A percentile compares a stretch with the other conserved stretches of the same genome.
Conservation (phyloP, 2,113 vertebrate species). For the Climacteris rufus region DNA sequence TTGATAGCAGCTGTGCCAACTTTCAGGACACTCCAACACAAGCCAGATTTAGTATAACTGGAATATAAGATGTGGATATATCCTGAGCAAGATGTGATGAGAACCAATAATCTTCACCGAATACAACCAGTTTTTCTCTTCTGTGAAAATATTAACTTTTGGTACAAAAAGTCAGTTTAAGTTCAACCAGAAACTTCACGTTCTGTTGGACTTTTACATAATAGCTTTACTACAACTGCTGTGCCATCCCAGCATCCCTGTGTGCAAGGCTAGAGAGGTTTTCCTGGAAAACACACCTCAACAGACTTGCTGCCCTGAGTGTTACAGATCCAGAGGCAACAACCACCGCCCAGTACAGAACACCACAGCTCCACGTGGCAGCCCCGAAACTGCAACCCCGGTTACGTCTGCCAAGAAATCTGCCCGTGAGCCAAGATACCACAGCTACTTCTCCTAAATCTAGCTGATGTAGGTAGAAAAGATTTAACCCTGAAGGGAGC, state of each 20-base stretch:
- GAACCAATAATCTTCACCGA: background rate
- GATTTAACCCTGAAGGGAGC: background rate
- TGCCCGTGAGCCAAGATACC: background rate
- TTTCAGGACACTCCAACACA: background rate
- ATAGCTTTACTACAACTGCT: background rate
- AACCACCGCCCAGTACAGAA: background rate
- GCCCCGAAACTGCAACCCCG: background rate
- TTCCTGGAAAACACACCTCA: background rate
- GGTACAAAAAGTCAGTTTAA: background rate
- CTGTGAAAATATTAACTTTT: background rate
- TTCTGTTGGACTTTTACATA: background rate
- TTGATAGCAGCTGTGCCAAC: background rate
- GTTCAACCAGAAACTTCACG: background rate
- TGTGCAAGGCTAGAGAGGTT: background rate
- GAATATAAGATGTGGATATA: background rate
- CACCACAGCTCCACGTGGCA: background rate
- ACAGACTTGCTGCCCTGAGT: background rate
- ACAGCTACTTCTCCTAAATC: background rate
- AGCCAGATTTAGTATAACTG: background rate
- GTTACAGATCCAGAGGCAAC: background rate
- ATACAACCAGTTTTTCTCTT: background rate
- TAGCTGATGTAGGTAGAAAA: background rate
- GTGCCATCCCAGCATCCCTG: rapidly evolving
- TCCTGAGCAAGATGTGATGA: background rate
- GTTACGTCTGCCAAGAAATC: background rate